Evolutionary conservation across 2,113 vertebrate genomes (phyloP).

Genomic region (Cheilinus undulatus): DNA sequence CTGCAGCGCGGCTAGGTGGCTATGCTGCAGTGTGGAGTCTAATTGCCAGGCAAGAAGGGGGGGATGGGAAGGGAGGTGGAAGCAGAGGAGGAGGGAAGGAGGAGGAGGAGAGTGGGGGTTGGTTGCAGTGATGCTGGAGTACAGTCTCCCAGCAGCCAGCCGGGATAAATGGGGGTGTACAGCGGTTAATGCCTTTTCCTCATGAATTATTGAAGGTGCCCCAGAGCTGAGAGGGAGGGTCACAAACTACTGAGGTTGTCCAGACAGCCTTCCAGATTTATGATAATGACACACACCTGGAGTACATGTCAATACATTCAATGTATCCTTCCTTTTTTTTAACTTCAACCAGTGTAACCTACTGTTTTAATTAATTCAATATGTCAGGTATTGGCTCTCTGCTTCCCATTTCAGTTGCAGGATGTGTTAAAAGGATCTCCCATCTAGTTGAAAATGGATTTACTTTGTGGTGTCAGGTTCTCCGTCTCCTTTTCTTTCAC

Average conservation of each 20-base stretch:
- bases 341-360: neutral
- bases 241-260: slow-evolving; percentile 35
- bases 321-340: slow-evolving; percentile 20
- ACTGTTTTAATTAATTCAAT: neutral
- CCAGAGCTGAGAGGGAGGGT: slow-evolving; percentile 50
- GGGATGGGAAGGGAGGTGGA: slow-evolving; percentile 47
- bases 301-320: slow-evolving; percentile 17
- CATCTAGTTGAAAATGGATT: slow-evolving; percentile 45
- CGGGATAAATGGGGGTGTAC: slow-evolving; percentile 34
- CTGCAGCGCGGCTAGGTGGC: slow-evolving; percentile 65
- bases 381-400: neutral
- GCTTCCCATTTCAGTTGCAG: slow-evolving; percentile 19
- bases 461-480: slow-evolving; percentile 64
- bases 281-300: slow-evolving; percentile 35
- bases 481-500: slow-evolving; percentile 3
- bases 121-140: slow-evolving; percentile 72
- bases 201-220: slow-evolving; percentile 75
- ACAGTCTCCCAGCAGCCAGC: slow-evolving; percentile 65
- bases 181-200: slow-evolving; percentile 61
- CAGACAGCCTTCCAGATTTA: slow-evolving; percentile 34
- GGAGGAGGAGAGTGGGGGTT: slow-evolving; percentile 41
- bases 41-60: slow-evolving; percentile 71
- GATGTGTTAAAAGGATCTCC: slow-evolving; percentile 39
- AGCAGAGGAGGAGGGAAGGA: slow-evolving; percentile 6
- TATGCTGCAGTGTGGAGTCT: slow-evolving; percentile 77